phyloP scores from a whole-genome alignment of 2,888 invertebrate species.

The Plebejus melissa region DNA sequence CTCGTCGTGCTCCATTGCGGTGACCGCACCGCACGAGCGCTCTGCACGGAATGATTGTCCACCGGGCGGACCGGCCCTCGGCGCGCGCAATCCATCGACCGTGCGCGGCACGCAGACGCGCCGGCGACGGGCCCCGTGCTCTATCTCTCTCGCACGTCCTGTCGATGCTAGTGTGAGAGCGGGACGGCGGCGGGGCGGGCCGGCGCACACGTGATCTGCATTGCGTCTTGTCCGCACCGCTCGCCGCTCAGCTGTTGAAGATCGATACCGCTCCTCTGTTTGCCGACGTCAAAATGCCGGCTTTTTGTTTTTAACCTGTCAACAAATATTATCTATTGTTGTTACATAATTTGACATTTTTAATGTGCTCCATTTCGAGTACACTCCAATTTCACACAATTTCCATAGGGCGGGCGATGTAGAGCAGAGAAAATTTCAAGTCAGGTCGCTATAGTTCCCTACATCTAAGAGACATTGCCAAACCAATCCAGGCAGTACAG shows the following conservation, averaged over 20 bases:
- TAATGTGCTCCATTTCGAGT: neutral
- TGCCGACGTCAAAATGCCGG: constrained; percentile 37
- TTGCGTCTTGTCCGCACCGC: constrained; percentile 76
- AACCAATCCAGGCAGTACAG: neutral
- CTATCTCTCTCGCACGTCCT: constrained; percentile 38
- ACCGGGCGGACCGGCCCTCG: constrained; percentile 46
- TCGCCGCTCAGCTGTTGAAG: constrained; percentile 64
- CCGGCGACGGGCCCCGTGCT: constrained; percentile 55
- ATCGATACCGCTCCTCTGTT: constrained; percentile 50
- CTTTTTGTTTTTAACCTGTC: constrained; percentile 27
- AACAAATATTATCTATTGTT: constrained; percentile 21
- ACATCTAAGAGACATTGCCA: neutral
- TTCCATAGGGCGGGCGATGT: neutral
- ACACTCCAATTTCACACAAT: neutral
- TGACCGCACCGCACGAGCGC: constrained; percentile 65
- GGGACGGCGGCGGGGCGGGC: constrained; percentile 55
- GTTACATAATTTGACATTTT: neutral
- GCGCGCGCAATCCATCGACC: constrained; percentile 41
- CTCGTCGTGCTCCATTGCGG: constrained; percentile 76
- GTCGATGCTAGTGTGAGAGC: constrained; percentile 34
- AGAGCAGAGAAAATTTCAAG: neutral
- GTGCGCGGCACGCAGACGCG: constrained; percentile 68
- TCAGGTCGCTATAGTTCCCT: neutral
- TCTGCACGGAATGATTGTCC: constrained; percentile 63
- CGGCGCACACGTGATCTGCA: constrained; percentile 78